Base-by-base conservation (phyloP, 2,797 vertebrate species). In the Argyrosomus regius region DNA sequence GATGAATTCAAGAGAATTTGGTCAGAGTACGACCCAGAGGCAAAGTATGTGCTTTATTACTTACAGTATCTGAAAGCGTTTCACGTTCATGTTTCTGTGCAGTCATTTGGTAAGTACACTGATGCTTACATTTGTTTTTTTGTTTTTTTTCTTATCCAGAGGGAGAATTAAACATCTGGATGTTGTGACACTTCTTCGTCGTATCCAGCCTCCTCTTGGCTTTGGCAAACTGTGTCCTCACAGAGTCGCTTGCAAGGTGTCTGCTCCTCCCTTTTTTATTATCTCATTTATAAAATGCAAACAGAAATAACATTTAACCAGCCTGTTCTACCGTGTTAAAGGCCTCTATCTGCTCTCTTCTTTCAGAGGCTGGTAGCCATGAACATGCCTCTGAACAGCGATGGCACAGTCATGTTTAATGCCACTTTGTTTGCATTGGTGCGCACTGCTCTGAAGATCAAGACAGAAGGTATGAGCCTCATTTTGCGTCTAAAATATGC, bases 1-100 rank as follows among this genome's bases (percentile, higher is more conserved):
- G 98, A 99, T 65, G 98, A 99, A 92, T 99, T 99, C 94, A 99
- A 99, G 93, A 97, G 98, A 85, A 99, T 99, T 91, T 99, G 98
- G 98, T 99, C 98, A n/a, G 98, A 99, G 90, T 99, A 99, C 0
- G 98, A 99, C 89, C 98, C 98, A 6, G 98, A 99, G 88, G 98
- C 98, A 59, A 99, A 99, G 98, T 99, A 96, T 93, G 98, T 93
- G 61, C 62, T 72, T 72, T 68, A 18, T 62, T 31, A n/a, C 18
- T 16, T 9, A 1, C 11, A 57, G 16, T 14, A 49, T 71, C 18
- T 2, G 0, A 56, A 46, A 39, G 49, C 24, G 24, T 59, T 61
- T 20, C 4, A 45, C 14, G 18, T 75, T 52, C 41, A 13, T 50
- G 4, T 50, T 65, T 56, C 24, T 68, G 24, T 81, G 14, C 4